A percentile compares a stretch with the other conserved stretches of the same genome.
These are phyloP conservation scores for Sebastes fasciatus DNA, from an alignment of 2,113 vertebrate species.

Conservation along the genomic window DNA sequence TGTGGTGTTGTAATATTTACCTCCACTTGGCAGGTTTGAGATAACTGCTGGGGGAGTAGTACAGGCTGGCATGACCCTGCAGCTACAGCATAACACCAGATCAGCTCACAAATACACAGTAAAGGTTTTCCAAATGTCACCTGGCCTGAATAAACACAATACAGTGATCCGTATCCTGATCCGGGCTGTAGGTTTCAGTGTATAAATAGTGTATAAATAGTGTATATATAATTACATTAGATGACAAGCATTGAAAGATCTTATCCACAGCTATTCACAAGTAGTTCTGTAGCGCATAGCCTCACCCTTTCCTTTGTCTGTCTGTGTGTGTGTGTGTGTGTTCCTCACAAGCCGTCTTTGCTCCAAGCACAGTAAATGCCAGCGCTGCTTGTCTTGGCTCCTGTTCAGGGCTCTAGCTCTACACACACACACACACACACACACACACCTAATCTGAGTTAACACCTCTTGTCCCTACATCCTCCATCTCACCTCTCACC, in stretches of 20 bases:
- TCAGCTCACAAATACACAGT: conserved; percentile 14
- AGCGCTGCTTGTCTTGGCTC: conserved; percentile 70
- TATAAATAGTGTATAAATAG: conserved; percentile 28
- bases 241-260: conserved; percentile 32
- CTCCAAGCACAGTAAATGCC: conserved; percentile 68
- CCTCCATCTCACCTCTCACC: conserved; percentile 33
- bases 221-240: conserved; percentile 18
- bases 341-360: conserved; percentile 28
- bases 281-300: conserved; percentile 21
- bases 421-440: conserved; percentile 41
- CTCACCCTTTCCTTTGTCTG: conserved; percentile 57
- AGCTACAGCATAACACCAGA: conserved; percentile 14
- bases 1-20: conserved; percentile 55
- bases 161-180: background rate
- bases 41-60: conserved; percentile 35
- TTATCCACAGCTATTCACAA: conserved; percentile 35
- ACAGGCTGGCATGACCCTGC: conserved; percentile 35
- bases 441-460: conserved; percentile 41
- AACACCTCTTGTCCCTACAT: conserved; percentile 44
- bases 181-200: background rate
- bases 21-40: conserved; percentile 34
- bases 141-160: conserved; percentile 34
- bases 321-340: conserved; percentile 25
- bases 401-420: conserved; percentile 25
- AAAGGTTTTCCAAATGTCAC: conserved; percentile 51